Conservation (phyloP, 2,797 vertebrate genomes). For the Pogonophryne albipinna region DNA sequence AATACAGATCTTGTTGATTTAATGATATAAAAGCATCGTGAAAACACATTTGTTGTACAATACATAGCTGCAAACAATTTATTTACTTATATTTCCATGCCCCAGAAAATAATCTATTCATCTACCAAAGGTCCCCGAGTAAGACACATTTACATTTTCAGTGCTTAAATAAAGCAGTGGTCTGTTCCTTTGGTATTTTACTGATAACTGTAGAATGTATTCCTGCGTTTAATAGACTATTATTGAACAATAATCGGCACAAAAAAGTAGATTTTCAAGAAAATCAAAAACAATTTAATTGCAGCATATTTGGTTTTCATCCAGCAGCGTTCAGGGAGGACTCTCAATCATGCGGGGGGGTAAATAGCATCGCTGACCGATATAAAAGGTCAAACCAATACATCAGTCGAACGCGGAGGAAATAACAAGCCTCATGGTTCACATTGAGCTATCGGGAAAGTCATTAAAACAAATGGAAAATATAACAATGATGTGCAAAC, state of each 20-base stretch:
- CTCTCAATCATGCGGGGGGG: constrained; percentile 56
- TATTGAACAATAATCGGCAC: not conserved
- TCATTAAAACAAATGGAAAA: constrained; percentile 56
- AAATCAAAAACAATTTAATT: constrained; percentile 24
- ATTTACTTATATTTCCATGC: constrained; percentile 1
- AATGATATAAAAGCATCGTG: constrained; percentile 1
- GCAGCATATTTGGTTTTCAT: constrained; percentile 42
- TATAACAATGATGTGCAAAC: constrained; percentile 49
- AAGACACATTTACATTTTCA: constrained; percentile 1
- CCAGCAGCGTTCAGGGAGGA: constrained; percentile 31
- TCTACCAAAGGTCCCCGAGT: not conserved
- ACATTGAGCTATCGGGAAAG: constrained; percentile 44
- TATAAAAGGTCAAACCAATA: constrained; percentile 75
- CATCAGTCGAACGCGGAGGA: constrained; percentile 56
- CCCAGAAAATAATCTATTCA: constrained; percentile 10
- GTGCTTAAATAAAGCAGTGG: not conserved
- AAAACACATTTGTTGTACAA: not conserved
- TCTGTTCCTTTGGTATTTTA: not conserved
- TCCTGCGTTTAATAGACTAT: not conserved
- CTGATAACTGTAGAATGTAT: not conserved
- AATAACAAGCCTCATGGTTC: constrained; percentile 64
- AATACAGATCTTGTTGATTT: constrained; percentile 9
- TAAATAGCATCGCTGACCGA: constrained; percentile 61
- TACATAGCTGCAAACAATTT: constrained; percentile 2
- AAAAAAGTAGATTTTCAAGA: constrained; percentile 27